Evolutionary conservation across 2,797 vertebrate genomes (phyloP).

Genomic region (Remorina albescens): DNA sequence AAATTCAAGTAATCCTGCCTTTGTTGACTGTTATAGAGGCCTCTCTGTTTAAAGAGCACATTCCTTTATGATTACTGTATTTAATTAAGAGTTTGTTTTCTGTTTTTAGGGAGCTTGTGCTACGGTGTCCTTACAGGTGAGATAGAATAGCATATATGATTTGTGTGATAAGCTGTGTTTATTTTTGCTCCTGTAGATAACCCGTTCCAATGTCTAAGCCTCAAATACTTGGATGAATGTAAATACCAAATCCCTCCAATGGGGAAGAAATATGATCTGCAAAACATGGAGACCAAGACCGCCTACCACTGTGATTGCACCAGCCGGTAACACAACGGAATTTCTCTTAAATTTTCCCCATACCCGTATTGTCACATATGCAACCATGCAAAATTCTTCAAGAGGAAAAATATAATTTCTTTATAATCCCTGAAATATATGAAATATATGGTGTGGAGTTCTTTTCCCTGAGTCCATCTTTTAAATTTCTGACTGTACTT

Average conservation of each 20-base stretch:
- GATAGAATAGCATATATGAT: background rate
- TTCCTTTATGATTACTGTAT: background rate
- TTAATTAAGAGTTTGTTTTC: background rate
- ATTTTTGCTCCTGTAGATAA: conserved; percentile 60
- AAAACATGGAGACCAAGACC: conserved; percentile 72
- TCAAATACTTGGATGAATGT: conserved; percentile 83
- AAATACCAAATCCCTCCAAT: conserved; percentile 79
- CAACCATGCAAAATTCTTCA: background rate
- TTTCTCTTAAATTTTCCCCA: background rate
- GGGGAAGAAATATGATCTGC: conserved; percentile 83
- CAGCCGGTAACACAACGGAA: conserved; percentile 73
- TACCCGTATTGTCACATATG: conserved; percentile 16
- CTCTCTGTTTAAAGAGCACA: background rate
- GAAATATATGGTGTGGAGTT: background rate
- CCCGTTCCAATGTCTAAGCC: conserved; percentile 73
- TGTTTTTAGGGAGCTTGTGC: background rate
- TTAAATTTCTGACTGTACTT: background rate
- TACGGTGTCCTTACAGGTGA: conserved; percentile 14
- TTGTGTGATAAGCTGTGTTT: conserved; percentile 18
- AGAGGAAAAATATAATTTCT: background rate
- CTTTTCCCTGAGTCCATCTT: background rate
- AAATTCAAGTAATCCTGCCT: background rate
- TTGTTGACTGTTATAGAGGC: background rate
- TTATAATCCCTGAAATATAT: conserved; percentile 1
- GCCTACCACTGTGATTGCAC: conserved; percentile 89